Evolutionary conservation across 1,140 invertebrate species (phyloP).

Genomic region (Scaptomyza pallida): DNA sequence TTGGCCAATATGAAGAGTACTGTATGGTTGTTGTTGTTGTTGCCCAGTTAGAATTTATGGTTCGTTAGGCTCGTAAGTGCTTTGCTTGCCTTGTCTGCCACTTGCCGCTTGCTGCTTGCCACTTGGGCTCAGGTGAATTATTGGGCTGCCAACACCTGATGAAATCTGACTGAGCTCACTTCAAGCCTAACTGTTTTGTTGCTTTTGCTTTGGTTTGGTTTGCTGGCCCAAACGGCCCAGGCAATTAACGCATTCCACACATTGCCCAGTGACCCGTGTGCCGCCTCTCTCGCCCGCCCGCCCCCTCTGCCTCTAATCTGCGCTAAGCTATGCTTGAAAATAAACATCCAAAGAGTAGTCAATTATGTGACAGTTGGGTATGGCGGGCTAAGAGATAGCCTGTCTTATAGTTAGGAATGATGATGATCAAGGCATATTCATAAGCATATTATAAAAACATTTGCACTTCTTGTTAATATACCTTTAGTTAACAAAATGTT

Average conservation of each 20-base stretch:
- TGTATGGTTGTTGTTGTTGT: slow-evolving; percentile 35
- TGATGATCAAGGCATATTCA: no score
- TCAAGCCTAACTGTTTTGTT: slow-evolving; percentile 48
- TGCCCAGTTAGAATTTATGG: slow-evolving; percentile 51
- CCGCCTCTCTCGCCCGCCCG: neutral
- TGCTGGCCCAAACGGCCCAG: slow-evolving; percentile 61
- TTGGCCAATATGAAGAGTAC: slow-evolving; percentile 25
- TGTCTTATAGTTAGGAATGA: neutral
- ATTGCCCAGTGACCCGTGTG: slow-evolving; percentile 33
- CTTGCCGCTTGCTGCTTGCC: neutral
- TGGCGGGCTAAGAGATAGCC: slow-evolving; percentile 5
- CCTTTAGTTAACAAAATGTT: no score
- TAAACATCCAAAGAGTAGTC: slow-evolving; percentile 3
- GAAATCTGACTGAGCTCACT: slow-evolving; percentile 14
- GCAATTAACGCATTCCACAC: slow-evolving; percentile 76
- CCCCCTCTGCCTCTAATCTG: neutral
- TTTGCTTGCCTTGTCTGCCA: slow-evolving; percentile 2
- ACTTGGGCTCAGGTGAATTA: slow-evolving; percentile 56
- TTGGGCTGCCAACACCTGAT: slow-evolving; percentile 64
- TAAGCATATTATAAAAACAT: no score
- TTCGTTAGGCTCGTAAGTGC: slow-evolving; percentile 70
- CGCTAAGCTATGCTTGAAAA: slow-evolving; percentile 5
- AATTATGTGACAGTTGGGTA: neutral
- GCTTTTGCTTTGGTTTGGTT: slow-evolving; percentile 30
- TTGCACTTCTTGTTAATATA: no score